Percentiles rank a stretch among this genome's conserved stretches.
These are phyloP conservation scores for Enoplosus armatus DNA, from an alignment of 2,797 vertebrate species.

Conservation along the genomic window DNA sequence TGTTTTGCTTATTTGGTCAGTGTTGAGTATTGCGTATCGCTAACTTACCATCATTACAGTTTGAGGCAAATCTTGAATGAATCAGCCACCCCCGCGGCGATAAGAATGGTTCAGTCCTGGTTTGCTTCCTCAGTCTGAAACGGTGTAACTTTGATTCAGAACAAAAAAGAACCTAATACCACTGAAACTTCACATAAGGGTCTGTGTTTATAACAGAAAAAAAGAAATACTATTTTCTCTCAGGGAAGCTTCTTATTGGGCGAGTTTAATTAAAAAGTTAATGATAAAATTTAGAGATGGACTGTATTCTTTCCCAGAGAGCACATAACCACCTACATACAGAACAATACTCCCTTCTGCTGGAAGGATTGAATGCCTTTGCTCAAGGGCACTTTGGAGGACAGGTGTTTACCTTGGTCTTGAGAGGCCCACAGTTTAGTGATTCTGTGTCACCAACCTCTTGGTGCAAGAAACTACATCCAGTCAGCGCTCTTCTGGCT, in stretches of 20 bases:
- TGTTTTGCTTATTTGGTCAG: not conserved
- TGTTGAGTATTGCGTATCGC: not conserved
- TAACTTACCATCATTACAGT: not conserved
- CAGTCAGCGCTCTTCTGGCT: not conserved
- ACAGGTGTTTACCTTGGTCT: not conserved
- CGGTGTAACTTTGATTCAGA: conserved; percentile 69
- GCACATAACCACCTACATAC: not conserved
- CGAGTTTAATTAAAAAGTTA: not conserved
- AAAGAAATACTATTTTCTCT: not conserved
- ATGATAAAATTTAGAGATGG: not conserved
- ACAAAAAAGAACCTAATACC: not conserved
- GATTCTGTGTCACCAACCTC: not conserved
- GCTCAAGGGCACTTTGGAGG: not conserved
- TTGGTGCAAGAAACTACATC: not conserved
- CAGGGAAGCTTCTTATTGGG: not conserved
- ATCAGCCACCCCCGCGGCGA: conserved; percentile 57
- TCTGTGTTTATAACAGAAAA: not conserved
- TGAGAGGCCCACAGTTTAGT: not conserved
- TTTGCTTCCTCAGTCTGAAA: conserved; percentile 49
- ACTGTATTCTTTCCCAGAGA: not conserved
- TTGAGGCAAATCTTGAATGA: conserved; percentile 58
- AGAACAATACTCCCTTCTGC: not conserved
- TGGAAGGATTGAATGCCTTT: not conserved
- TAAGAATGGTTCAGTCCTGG: conserved; percentile 75
- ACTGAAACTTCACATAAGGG: not conserved